These are phyloP conservation scores for Dufourea novaeangliae DNA, from an alignment of 1,140 invertebrate species.

Conservation along the genomic window DNA sequence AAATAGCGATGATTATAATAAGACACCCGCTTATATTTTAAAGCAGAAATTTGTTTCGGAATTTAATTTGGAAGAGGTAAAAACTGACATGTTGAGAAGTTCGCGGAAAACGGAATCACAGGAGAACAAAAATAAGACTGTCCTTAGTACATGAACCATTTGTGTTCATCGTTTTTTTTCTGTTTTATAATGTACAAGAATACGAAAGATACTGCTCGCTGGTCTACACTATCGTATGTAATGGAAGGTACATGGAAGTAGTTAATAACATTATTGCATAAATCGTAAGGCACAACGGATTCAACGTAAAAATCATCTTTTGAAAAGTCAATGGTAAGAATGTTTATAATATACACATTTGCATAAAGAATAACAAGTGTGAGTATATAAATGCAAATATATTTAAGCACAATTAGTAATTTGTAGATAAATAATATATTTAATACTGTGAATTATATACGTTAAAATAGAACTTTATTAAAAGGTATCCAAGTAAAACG, in stretches of 20 bases:
- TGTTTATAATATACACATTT: neutral
- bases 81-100: constrained; percentile 30
- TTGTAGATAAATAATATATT: neutral
- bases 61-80: constrained; percentile 55
- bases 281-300: neutral
- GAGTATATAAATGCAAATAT: neutral
- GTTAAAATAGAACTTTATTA: neutral
- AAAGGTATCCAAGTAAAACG: neutral
- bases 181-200: neutral
- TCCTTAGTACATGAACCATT: neutral
- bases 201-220: neutral
- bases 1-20: constrained; percentile 41
- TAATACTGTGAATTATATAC: neutral
- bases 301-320: neutral
- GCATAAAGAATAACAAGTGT: neutral
- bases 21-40: constrained; percentile 45
- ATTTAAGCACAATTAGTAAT: neutral
- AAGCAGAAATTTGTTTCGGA: constrained; percentile 59
- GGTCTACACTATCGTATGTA: neutral
- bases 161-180: neutral
- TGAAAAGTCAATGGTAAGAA: neutral
- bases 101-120: constrained; percentile 28
- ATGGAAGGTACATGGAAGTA: constrained; percentile 2
- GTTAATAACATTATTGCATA: constrained; percentile 11
- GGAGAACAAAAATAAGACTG: constrained; percentile 7